Evolutionary conservation across 2,113 vertebrate genomes (phyloP).

Genomic region (Lota lota): DNA sequence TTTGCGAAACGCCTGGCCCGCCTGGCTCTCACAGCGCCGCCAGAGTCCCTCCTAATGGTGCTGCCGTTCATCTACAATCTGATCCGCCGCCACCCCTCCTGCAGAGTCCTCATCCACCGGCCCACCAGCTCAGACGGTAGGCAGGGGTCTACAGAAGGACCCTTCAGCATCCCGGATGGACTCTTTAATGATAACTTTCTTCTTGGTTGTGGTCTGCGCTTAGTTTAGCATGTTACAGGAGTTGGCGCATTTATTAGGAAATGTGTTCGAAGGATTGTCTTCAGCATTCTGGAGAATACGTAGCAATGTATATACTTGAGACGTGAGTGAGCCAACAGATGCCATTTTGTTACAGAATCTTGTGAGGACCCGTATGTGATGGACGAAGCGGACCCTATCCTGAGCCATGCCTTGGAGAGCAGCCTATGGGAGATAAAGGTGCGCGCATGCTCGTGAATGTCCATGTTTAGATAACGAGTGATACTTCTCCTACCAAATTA

Average conservation of each 20-base stretch:
- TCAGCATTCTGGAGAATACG: background rate
- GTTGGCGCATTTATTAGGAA: no score
- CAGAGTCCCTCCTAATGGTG: slow-evolving; percentile 83
- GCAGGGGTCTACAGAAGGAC: background rate
- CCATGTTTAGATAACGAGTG: no score
- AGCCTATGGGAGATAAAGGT: slow-evolving; percentile 95
- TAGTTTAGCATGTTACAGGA: no score
- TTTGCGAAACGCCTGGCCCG: slow-evolving; percentile 90
- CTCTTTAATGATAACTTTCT: background rate
- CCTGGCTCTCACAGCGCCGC: slow-evolving; percentile 85
- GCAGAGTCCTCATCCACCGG: slow-evolving; percentile 83
- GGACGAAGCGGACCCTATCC: slow-evolving; percentile 80
- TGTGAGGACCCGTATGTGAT: slow-evolving; percentile 84
- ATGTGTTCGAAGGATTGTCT: no score
- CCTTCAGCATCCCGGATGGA: background rate
- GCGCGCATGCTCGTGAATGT: background rate
- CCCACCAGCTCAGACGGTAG: slow-evolving; percentile 67
- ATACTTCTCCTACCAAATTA: no score
- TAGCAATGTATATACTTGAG: background rate
- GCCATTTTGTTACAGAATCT: slow-evolving; percentile 62
- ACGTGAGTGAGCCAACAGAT: background rate
- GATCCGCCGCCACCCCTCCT: slow-evolving; percentile 87
- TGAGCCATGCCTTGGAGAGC: slow-evolving; percentile 87
- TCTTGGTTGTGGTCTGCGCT: background rate
- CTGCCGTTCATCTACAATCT: slow-evolving; percentile 94